These are phyloP conservation scores for Dryomyza anilis DNA, from an alignment of 2,888 invertebrate species.

Conservation along the genomic window DNA sequence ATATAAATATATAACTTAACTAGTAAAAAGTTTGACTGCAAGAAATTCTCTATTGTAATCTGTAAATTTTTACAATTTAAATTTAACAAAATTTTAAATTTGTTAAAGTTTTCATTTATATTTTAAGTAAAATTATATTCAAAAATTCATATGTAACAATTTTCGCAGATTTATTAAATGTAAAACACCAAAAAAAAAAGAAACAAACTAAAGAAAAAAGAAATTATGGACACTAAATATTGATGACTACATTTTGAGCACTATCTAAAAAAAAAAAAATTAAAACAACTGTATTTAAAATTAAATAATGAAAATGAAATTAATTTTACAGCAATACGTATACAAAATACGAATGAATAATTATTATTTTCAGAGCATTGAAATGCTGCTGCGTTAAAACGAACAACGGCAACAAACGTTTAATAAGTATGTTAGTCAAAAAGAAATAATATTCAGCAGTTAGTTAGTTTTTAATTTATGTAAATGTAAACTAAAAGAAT, in stretches of 20 bases:
- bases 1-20: background rate
- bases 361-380: background rate
- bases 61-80: slow-evolving; percentile 20
- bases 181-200: no score
- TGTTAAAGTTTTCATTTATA: slow-evolving; percentile 20
- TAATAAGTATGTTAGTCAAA: background rate
- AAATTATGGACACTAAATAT: no score
- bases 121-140: slow-evolving; percentile 19
- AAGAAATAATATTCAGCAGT: background rate
- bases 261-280: no score
- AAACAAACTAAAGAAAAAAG: no score
- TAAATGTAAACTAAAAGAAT: no score
- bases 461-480: background rate
- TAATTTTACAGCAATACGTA: no score
- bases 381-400: background rate
- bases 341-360: background rate
- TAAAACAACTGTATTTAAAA: no score
- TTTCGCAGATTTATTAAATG: background rate
- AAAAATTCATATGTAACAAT: slow-evolving; percentile 14
- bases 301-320: no score
- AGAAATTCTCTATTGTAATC: slow-evolving; percentile 28
- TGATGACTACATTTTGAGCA: no score
- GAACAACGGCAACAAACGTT: background rate
- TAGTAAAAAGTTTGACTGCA: slow-evolving; percentile 18
- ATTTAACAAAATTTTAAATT: slow-evolving; percentile 33